Conservation (phyloP, 23 tunicate genomes). For the Diplosoma virens region DNA sequence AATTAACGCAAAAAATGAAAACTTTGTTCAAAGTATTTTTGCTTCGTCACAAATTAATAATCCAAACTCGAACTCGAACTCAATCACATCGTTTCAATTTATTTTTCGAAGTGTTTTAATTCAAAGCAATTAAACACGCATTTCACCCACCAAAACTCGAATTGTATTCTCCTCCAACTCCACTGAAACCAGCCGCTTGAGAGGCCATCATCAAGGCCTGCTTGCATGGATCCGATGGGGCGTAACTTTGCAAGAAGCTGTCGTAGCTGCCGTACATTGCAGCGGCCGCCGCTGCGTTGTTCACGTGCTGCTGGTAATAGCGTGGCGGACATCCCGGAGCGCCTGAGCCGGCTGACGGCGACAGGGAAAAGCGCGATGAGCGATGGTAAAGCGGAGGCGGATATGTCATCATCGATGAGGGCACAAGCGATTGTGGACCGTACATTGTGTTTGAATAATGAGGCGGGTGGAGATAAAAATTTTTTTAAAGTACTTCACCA, state of each 20-base stretch:
- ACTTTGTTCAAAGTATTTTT: too few relatives aligned
- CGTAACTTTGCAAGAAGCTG: slow-evolving; percentile 70
- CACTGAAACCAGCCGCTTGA: slow-evolving; percentile 92
- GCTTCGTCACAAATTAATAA: too few relatives aligned
- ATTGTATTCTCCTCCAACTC: slow-evolving; percentile 85
- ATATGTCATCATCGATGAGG: slow-evolving; percentile 89
- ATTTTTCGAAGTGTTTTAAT: too few relatives aligned
- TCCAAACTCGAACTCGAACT: too few relatives aligned
- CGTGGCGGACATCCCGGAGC: slow-evolving; percentile 83
- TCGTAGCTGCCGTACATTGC: slow-evolving; percentile 81
- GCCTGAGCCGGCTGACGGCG: slow-evolving; percentile 73
- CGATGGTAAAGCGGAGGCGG: slow-evolving; percentile 83
- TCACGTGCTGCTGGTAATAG: slow-evolving; percentile 75
- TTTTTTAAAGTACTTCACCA: too few relatives aligned
- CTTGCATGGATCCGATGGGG: slow-evolving; percentile 90
- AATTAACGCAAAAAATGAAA: too few relatives aligned
- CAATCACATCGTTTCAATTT: too few relatives aligned
- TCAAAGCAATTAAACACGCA: too few relatives aligned
- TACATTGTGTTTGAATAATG: slow-evolving; percentile 49
- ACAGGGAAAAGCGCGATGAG: slow-evolving; percentile 66
- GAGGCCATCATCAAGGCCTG: slow-evolving; percentile 98
- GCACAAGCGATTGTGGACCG: slow-evolving; percentile 85
- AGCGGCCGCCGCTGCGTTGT: slow-evolving; percentile 67
- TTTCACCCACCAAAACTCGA: slow-evolving; percentile 72
- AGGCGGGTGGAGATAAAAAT: too few relatives aligned